Conservation (phyloP, 1,140 invertebrate genomes). For the Dryas iulia region DNA sequence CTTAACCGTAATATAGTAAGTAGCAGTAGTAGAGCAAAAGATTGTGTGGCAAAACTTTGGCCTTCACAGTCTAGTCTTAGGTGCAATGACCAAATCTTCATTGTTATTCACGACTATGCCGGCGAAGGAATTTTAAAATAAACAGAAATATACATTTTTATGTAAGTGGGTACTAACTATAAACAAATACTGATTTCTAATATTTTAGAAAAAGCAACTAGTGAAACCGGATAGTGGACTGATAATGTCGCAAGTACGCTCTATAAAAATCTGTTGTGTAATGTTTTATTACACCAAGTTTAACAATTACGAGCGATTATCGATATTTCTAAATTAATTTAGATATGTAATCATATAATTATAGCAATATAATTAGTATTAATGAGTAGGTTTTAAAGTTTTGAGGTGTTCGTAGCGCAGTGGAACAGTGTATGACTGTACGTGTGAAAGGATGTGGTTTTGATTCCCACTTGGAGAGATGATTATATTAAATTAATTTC, state of each 20-base stretch:
- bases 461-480: too few relatives aligned
- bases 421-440: too few relatives aligned
- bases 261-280: constrained; percentile 25
- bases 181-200: not conserved
- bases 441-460: too few relatives aligned
- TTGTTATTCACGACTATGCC: constrained; percentile 2
- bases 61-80: constrained; percentile 13
- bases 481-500: too few relatives aligned
- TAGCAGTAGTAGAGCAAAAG: not conserved
- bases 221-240: constrained; percentile 3
- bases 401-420: too few relatives aligned
- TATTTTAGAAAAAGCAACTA: not conserved
- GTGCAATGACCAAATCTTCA: constrained; percentile 19
- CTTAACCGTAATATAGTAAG: too few relatives aligned
- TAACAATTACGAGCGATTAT: constrained; percentile 20
- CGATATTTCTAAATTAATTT: not conserved
- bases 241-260: constrained; percentile 15
- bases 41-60: not conserved
- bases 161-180: not conserved
- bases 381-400: too few relatives aligned
- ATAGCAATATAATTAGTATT: not conserved
- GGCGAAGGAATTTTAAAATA: constrained; percentile 1
- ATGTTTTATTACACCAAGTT: constrained; percentile 12
- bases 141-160: not conserved
- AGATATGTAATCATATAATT: not conserved